A percentile compares a stretch with the other conserved stretches of the same genome.
Conservation (phyloP, 2,113 vertebrate species). For the Platanista minor region DNA sequence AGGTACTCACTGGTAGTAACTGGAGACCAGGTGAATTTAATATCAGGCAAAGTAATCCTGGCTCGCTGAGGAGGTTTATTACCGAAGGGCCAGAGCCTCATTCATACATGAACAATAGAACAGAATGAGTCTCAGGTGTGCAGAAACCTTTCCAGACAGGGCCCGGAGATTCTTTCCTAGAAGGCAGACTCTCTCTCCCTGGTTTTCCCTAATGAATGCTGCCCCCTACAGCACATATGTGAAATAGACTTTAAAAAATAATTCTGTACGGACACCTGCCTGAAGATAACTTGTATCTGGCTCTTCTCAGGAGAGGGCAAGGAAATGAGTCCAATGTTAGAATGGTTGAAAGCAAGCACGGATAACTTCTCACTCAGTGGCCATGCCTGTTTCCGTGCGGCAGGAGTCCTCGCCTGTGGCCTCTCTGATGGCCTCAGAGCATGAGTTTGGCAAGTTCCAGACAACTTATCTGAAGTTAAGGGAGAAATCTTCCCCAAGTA, state of each 20-base stretch:
- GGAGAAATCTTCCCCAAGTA: not conserved
- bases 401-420: not conserved
- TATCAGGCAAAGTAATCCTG: not conserved
- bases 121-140: not conserved
- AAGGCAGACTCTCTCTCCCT: not conserved
- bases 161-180: not conserved
- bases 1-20: not conserved
- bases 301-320: not conserved
- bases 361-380: not conserved
- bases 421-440: not conserved
- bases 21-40: not conserved
- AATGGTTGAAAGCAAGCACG: not conserved
- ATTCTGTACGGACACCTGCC: not conserved
- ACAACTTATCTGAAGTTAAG: not conserved
- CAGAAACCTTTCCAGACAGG: not conserved
- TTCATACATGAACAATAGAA: not conserved
- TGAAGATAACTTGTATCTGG: not conserved
- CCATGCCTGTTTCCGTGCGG: rapidly evolving
- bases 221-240: slow-evolving; percentile 26
- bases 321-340: not conserved
- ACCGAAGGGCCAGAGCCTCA: not conserved
- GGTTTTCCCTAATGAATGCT: slow-evolving; percentile 29
- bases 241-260: not conserved
- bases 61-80: not conserved
- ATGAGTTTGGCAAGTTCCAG: not conserved